phyloP scores from a whole-genome alignment of 2,797 vertebrate species.

The Phyllotis vaccarum region DNA sequence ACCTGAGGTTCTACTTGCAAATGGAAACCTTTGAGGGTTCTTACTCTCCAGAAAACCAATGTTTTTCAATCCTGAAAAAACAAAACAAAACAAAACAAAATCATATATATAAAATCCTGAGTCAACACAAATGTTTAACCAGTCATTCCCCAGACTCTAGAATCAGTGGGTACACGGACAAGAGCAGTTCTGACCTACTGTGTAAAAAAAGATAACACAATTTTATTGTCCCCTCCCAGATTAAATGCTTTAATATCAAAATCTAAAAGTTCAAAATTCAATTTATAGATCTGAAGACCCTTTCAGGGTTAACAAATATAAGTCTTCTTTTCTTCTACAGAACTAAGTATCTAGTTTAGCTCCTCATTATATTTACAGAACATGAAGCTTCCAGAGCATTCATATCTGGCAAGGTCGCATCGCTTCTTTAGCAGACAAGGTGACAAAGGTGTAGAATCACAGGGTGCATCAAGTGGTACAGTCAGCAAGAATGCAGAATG shows the following conservation, averaged over 20 bases:
- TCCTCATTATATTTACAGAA: neutral
- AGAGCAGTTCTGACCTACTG: neutral
- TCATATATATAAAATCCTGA: neutral
- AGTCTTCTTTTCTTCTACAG: conserved; percentile 30
- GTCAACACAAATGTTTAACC: conserved; percentile 61
- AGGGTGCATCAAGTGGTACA: neutral
- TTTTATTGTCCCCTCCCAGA: conserved; percentile 11
- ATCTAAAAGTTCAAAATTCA: conserved; percentile 36
- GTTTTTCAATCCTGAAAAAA: conserved; percentile 77
- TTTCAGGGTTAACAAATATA: conserved; percentile 34
- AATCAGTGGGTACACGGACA: neutral
- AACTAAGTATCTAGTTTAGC: neutral
- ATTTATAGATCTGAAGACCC: neutral
- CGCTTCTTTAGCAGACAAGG: conserved; percentile 36
- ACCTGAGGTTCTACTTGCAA: conserved; percentile 11
- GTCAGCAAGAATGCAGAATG: neutral
- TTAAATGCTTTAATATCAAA: conserved; percentile 42
- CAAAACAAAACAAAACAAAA: too few relatives aligned
- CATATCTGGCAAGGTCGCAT: neutral
- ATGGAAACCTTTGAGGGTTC: conserved; percentile 6
- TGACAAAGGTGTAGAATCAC: neutral
- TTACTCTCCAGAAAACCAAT: conserved; percentile 27
- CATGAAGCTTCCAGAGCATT: conserved; percentile 22
- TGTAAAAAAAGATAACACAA: neutral
- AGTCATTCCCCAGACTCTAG: neutral